A percentile compares a stretch with the other conserved stretches of the same genome.
phyloP scores from a whole-genome alignment of 2,797 vertebrate species.

The Phataginus tetradactyla region DNA sequence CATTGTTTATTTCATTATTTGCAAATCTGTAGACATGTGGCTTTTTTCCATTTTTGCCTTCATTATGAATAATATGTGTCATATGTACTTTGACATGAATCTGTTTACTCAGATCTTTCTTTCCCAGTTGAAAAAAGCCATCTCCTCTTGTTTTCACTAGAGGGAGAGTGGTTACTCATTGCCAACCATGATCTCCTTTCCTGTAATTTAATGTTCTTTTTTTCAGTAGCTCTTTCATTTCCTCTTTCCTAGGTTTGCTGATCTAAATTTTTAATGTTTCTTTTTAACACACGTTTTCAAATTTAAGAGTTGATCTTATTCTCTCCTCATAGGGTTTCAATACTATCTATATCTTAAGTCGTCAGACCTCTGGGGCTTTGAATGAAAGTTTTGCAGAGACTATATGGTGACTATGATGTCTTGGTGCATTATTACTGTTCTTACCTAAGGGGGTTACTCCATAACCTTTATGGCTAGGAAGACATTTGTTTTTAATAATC shows the following conservation, averaged over 20 bases:
- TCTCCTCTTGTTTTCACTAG: not conserved
- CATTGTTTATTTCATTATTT: constrained; percentile 16
- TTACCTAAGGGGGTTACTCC: not conserved
- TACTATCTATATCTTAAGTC: not conserved
- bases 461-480: not conserved
- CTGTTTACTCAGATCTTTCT: not conserved
- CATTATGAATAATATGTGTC: not conserved
- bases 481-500: not conserved
- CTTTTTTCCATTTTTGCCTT: not conserved
- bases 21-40: not conserved
- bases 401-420: not conserved
- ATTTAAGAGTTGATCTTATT: not conserved
- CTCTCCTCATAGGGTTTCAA: not conserved
- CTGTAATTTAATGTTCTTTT: not conserved
- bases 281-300: not conserved
- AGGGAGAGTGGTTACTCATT: not conserved
- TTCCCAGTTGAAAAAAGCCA: not conserved
- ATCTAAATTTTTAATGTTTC: not conserved
- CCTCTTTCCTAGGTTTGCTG: not conserved
- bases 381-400: not conserved
- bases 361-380: not conserved
- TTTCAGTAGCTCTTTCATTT: not conserved
- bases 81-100: not conserved
- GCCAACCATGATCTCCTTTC: not conserved
- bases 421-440: not conserved